A percentile compares a stretch with the other conserved stretches of the same genome.
These are phyloP conservation scores for Neotoxoptera formosana DNA, from an alignment of 1,140 invertebrate genomes.

Conservation along the genomic window DNA sequence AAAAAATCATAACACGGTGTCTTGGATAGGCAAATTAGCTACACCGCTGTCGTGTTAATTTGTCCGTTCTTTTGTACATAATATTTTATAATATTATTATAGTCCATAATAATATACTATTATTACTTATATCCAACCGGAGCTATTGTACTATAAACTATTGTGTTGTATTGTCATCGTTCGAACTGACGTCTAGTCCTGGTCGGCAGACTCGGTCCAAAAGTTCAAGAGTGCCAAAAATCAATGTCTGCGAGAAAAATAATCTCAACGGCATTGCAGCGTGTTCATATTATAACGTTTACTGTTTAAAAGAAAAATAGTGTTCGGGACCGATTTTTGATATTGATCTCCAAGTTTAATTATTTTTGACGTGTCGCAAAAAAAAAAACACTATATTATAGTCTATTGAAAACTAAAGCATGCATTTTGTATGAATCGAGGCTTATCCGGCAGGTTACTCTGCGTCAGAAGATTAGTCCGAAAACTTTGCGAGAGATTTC, in stretches of 20 bases:
- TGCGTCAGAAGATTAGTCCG: not conserved
- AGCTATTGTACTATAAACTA: not conserved
- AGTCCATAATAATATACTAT: not conserved
- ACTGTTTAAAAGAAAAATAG: not conserved
- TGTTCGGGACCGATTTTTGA: not conserved
- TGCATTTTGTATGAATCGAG: not conserved
- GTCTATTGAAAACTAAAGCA: not conserved
- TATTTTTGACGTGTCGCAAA: not conserved
- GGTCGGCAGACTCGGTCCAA: not conserved
- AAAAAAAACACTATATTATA: not conserved
- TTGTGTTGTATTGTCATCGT: not conserved
- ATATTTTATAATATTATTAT: too few species aligned
- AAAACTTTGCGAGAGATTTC: not conserved
- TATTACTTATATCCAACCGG: not conserved
- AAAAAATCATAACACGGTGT: not conserved
- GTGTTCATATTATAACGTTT: not conserved
- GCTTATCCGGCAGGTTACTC: not conserved
- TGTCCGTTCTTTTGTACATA: not conserved
- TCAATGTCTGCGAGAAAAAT: too few species aligned
- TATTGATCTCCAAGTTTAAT: not conserved
- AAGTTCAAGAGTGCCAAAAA: not conserved
- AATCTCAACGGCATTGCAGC: too few species aligned
- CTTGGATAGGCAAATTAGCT: not conserved
- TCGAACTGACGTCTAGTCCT: too few species aligned
- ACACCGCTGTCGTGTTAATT: not conserved